phyloP scores from a whole-genome alignment of 1,140 invertebrate species.

The Micrasema minimum region DNA sequence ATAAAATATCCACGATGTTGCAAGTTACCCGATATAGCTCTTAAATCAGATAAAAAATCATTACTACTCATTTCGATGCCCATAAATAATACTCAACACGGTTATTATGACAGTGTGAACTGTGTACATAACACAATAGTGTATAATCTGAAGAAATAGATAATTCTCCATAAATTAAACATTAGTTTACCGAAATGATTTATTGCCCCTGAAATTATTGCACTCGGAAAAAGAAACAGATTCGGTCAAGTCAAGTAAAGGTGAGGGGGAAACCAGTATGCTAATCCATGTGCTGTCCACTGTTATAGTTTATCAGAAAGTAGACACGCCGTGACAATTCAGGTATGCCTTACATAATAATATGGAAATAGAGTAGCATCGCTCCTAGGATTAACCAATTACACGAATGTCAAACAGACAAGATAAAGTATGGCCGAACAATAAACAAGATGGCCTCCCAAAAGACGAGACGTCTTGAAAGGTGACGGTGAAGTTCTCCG shows the following conservation, averaged over 20 bases:
- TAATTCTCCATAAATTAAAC: constrained; percentile 26
- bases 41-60: constrained; percentile 30
- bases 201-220: constrained; percentile 24
- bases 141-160: constrained; percentile 18
- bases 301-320: constrained; percentile 39
- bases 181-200: constrained; percentile 22
- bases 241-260: constrained; percentile 18
- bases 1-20: background rate
- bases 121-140: constrained; percentile 27
- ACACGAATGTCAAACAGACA: constrained; percentile 11
- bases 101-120: constrained; percentile 22
- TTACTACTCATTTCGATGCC: constrained; percentile 8
- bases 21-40: background rate
- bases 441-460: background rate
- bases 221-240: constrained; percentile 30
- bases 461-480: no score
- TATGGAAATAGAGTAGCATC: constrained; percentile 23
- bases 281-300: constrained; percentile 19
- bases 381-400: constrained; percentile 3
- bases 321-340: constrained; percentile 35
- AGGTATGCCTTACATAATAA: constrained; percentile 24
- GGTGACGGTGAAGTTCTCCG: no score
- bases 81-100: constrained; percentile 19
- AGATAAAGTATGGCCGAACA: background rate
- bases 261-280: constrained; percentile 33